phyloP scores from a whole-genome alignment of 1,140 invertebrate species.

The Helicorthomorpha holstii region DNA sequence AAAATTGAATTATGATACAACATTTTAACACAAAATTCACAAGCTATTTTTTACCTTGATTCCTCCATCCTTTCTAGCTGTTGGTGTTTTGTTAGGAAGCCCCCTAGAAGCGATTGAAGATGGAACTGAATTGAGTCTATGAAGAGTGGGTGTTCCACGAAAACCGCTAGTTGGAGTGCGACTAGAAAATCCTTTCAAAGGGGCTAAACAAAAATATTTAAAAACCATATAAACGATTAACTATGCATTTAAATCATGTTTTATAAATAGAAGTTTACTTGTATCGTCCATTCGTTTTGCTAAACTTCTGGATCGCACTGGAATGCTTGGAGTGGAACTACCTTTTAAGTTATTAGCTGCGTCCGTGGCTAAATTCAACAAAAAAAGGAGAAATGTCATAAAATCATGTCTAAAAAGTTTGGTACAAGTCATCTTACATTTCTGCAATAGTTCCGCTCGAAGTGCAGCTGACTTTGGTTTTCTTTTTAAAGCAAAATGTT shows the following conservation, averaged over 20 bases:
- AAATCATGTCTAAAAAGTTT: background rate
- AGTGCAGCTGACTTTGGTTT: conserved; percentile 89
- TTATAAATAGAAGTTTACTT: conserved; percentile 33
- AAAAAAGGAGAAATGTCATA: background rate
- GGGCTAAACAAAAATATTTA: conserved; percentile 37
- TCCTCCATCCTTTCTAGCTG: conserved; percentile 61
- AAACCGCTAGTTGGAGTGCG: conserved; percentile 49
- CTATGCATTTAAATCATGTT: no score
- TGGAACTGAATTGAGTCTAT: conserved; percentile 16
- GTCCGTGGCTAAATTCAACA: conserved; percentile 42
- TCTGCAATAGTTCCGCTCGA: conserved; percentile 72
- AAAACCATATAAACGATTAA: background rate
- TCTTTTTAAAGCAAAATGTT: conserved; percentile 86
- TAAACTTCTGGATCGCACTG: conserved; percentile 79
- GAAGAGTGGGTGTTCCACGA: conserved; percentile 34
- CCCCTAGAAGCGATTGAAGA: conserved; percentile 21
- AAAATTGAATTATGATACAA: background rate
- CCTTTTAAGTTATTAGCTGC: conserved; percentile 77
- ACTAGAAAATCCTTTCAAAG: conserved; percentile 74
- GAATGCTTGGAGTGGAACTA: conserved; percentile 62
- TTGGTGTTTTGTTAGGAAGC: conserved; percentile 25
- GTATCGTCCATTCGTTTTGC: conserved; percentile 92
- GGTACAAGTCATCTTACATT: conserved; percentile 33
- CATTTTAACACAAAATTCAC: background rate
- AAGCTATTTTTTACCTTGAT: conserved; percentile 23